phyloP scores from a whole-genome alignment of 2,113 vertebrate species.

The Macheiramphus alcinus region DNA sequence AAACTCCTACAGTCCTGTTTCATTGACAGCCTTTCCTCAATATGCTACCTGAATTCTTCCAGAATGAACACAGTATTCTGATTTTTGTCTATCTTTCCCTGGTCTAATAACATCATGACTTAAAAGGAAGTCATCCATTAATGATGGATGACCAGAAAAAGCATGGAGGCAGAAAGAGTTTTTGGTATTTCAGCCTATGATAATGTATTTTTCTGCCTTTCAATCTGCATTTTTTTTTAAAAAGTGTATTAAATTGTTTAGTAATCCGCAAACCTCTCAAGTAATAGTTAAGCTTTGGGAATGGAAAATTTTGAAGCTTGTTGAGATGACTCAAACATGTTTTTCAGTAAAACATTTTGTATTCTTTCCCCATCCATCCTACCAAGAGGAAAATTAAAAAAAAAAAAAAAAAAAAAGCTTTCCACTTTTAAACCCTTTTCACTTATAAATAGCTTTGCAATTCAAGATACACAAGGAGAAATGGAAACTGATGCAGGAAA shows the following conservation, averaged over 20 bases:
- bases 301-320: slow-evolving; percentile 3
- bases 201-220: background rate
- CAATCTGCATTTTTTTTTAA: background rate
- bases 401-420: background rate
- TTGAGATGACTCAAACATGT: background rate
- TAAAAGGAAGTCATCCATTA: background rate
- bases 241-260: background rate
- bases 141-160: background rate
- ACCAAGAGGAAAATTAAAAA: background rate
- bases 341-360: background rate
- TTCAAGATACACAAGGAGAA: background rate
- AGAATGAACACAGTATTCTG: background rate
- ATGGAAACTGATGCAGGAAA: background rate
- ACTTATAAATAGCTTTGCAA: slow-evolving; percentile 16
- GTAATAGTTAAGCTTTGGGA: background rate
- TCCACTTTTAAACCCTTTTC: slow-evolving; percentile 12
- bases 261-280: background rate
- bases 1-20: background rate
- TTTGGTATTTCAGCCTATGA: background rate
- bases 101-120: background rate
- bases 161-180: background rate
- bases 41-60: background rate
- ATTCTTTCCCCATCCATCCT: background rate
- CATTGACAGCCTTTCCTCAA: background rate
- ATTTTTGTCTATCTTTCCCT: background rate